Base-by-base conservation (phyloP, 2,797 vertebrate species). In the Sebastes diaconus region DNA sequence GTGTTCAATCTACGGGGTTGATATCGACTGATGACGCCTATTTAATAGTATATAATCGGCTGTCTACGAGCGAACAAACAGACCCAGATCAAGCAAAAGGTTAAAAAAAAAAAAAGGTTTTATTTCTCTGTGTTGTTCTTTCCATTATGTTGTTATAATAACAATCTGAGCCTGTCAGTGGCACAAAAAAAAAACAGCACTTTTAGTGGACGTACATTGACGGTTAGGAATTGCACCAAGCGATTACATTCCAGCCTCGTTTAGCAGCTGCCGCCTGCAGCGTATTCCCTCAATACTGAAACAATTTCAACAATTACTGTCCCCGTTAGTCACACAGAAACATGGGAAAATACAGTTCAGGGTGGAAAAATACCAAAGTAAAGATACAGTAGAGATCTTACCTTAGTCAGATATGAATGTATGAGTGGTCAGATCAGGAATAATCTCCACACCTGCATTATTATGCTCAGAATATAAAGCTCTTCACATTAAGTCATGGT, bases 81-180 rank as follows among this genome's bases (percentile, higher is more conserved):
- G 39, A 42, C 39, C 39, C 39, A 42, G 6, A 42, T 42, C 39
- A 42, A 42, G 0, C 39, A 42, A 16, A 42, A 14, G 39, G 39
- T 42, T 3, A 36, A 39, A 39, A 39, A 36, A 39, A 39, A 1
- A 16, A 42, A 3, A 6, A 3, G 39, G 39, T 42, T 42, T 42
- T 42, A 42, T 42, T 42, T 42, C 39, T 42, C 39, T 0, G 39
- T 42, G 5, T 0, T 0, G 0, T 36, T 0, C 39, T 16, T 42
- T 42, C 1, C 39, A 42, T 42, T 6, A 42, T 42, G 39, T 16
- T 42, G 39, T 42, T 16, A 6, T 39, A 16, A 42, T 42, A 42
- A 42, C 39, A 42, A 42, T 42, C 39, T 42, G 27, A 60, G 54
- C 54, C 12, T 24, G 54, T 57, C 58, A 59, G 27, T 30, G 58